Evolutionary conservation across 2,797 vertebrate species (phyloP).

Genomic region (Coilia nasus): DNA sequence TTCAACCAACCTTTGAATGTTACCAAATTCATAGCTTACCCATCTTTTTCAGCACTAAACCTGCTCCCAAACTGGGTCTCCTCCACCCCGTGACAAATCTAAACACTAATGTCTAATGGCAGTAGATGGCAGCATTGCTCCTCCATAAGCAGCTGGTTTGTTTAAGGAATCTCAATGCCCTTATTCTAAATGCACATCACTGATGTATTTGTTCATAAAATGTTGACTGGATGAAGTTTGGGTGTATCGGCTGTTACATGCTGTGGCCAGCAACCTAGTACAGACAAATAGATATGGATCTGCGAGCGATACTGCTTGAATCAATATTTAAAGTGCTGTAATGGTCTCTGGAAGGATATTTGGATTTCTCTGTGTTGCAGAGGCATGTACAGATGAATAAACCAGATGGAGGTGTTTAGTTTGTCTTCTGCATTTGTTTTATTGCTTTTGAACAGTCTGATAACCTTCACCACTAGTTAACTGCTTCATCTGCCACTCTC

Average conservation of each 20-base stretch:
- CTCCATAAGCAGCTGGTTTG: constrained; percentile 53
- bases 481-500: not conserved
- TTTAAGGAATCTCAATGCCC: not conserved
- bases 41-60: too few species aligned
- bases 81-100: too few species aligned
- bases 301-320: constrained; percentile 60
- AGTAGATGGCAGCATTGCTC: constrained; percentile 81
- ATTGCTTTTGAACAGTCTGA: constrained; percentile 11
- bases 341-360: constrained; percentile 64
- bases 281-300: constrained; percentile 77
- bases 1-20: too few species aligned
- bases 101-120: constrained; percentile 33
- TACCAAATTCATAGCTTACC: too few species aligned
- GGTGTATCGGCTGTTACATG: constrained; percentile 66
- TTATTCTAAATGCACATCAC: constrained; percentile 47
- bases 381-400: not conserved
- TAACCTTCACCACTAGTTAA: not conserved
- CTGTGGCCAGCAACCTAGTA: constrained; percentile 62
- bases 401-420: constrained; percentile 19
- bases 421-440: not conserved
- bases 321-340: constrained; percentile 73
- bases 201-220: constrained; percentile 76
- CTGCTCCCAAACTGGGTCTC: too few species aligned
- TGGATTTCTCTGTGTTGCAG: constrained; percentile 50
- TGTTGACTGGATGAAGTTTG: constrained; percentile 70